A percentile compares a stretch with the other conserved stretches of the same genome.
Conservation (phyloP, 1,140 invertebrate species). For the Hyphantria cunea region DNA sequence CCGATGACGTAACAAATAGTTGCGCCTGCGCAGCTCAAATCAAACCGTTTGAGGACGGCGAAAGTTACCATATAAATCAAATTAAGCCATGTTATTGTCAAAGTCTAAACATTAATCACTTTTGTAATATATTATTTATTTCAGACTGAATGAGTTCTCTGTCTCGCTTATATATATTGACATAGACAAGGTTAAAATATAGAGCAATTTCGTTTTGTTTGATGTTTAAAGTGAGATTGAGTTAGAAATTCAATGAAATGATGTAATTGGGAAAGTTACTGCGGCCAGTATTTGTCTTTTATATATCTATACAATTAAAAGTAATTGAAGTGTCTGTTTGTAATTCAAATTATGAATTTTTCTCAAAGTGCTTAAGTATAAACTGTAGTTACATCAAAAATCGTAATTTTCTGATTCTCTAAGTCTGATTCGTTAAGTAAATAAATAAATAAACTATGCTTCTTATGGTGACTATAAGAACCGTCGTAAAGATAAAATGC, state of each 20-base stretch:
- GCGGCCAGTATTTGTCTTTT: background rate
- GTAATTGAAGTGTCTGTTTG: no score
- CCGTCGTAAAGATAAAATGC: no score
- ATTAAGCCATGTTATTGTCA: conserved; percentile 30
- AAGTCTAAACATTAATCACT: conserved; percentile 54
- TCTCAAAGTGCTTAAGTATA: no score
- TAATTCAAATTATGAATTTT: background rate
- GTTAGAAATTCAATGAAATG: background rate
- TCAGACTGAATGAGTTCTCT: conserved; percentile 15
- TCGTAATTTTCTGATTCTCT: no score
- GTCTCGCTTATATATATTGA: conserved; percentile 1
- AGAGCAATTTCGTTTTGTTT: conserved; percentile 1
- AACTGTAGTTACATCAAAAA: no score
- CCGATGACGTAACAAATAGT: conserved; percentile 11
- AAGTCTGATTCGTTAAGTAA: no score
- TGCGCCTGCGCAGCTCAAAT: conserved; percentile 38
- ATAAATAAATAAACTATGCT: no score
- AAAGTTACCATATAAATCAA: conserved; percentile 66
- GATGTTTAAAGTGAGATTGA: background rate
- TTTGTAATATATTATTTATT: conserved; percentile 38
- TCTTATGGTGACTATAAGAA: no score
- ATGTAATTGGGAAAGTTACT: background rate
- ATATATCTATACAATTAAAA: no score
- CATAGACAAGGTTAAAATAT: conserved; percentile 7
- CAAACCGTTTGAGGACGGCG: conserved; percentile 61